Conservation (phyloP, 2,888 invertebrate genomes). For the Cancer borealis region DNA sequence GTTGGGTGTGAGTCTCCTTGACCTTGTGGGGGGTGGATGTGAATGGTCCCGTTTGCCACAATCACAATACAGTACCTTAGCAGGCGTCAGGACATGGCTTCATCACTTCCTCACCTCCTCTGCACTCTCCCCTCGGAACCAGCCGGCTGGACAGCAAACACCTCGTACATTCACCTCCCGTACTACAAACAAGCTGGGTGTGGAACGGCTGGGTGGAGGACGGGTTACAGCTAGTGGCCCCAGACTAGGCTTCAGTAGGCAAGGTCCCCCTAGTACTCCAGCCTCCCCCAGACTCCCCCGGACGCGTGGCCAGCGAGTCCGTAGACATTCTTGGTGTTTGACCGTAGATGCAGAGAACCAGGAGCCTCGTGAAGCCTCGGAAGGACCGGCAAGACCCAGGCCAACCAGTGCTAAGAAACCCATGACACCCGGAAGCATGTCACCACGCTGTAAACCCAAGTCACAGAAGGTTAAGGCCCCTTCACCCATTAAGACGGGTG, state of each 20-base stretch:
- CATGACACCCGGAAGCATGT: constrained; percentile 61
- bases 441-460: constrained; percentile 69
- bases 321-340: constrained; percentile 72
- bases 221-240: constrained; percentile 58
- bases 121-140: constrained; percentile 68
- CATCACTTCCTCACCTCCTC: constrained; percentile 74
- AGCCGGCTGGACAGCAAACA: constrained; percentile 58
- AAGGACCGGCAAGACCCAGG: constrained; percentile 60
- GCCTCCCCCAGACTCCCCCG: constrained; percentile 73
- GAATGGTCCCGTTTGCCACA: constrained; percentile 71
- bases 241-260: constrained; percentile 60
- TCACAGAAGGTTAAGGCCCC: constrained; percentile 68
- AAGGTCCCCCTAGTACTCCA: constrained; percentile 71
- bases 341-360: constrained; percentile 75
- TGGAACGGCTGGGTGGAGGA: constrained; percentile 58
- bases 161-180: constrained; percentile 64
- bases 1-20: constrained; percentile 73
- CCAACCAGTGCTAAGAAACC: constrained; percentile 72
- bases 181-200: constrained; percentile 62
- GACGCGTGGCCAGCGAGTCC: constrained; percentile 71
- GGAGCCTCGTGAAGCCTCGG: constrained; percentile 63
- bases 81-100: constrained; percentile 73
- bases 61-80: constrained; percentile 71
- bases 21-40: constrained; percentile 60
- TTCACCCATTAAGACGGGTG: constrained; percentile 69